These are phyloP conservation scores for Agrilus mali DNA, from an alignment of 2,888 invertebrate species.

Conservation along the genomic window DNA sequence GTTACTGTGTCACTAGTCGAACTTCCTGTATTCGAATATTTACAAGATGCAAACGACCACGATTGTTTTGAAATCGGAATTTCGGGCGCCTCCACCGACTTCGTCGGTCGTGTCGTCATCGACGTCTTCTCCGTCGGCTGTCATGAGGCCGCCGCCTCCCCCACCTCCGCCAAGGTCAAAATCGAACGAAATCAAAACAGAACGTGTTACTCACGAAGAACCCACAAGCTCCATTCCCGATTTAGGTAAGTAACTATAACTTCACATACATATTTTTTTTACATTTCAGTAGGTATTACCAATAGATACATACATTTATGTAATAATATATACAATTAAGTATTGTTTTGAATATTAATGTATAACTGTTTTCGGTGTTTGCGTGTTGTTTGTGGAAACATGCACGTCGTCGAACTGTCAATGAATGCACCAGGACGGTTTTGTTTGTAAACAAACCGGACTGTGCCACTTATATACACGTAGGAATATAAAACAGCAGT, in stretches of 20 bases:
- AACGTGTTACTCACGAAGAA: slow-evolving; percentile 49
- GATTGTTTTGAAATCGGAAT: slow-evolving; percentile 30
- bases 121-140: slow-evolving; percentile 36
- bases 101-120: slow-evolving; percentile 30
- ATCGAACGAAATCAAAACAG: slow-evolving; percentile 20
- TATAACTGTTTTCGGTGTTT: too few species aligned
- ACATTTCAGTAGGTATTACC: too few species aligned
- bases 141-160: slow-evolving; percentile 46
- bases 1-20: background rate
- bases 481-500: too few species aligned
- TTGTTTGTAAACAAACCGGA: too few species aligned
- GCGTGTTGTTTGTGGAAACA: too few species aligned
- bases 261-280: too few species aligned
- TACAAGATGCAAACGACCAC: slow-evolving; percentile 48
- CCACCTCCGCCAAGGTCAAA: slow-evolving; percentile 32
- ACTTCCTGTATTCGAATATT: slow-evolving; percentile 7
- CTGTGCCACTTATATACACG: too few species aligned
- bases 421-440: too few species aligned
- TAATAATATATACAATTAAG: too few species aligned
- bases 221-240: slow-evolving; percentile 81
- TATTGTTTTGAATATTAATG: too few species aligned
- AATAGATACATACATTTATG: too few species aligned
- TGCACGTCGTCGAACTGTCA: too few species aligned
- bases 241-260: slow-evolving; percentile 60
- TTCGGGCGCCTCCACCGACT: slow-evolving; percentile 18